A percentile compares a stretch with the other conserved stretches of the same genome.
These are phyloP conservation scores for Canis aureus DNA, from an alignment of 2,113 vertebrate species.

Conservation along the genomic window DNA sequence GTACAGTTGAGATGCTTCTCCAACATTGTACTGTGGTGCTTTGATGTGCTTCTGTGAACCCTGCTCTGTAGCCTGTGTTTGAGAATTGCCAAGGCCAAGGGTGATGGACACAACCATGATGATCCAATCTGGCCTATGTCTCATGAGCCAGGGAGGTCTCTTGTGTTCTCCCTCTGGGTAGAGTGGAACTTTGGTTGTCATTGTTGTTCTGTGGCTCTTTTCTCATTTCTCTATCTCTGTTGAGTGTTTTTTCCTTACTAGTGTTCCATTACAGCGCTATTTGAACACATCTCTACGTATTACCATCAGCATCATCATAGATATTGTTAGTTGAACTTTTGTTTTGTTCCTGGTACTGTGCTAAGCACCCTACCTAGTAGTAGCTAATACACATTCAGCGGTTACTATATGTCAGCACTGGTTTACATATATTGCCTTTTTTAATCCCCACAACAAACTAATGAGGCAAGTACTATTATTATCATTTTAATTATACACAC, in stretches of 20 bases:
- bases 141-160: background rate
- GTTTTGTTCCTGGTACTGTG: background rate
- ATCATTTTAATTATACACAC: background rate
- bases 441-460: background rate
- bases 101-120: fast-evolving
- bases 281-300: background rate
- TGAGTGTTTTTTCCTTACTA: background rate
- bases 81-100: background rate
- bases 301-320: background rate
- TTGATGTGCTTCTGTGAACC: background rate
- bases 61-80: background rate
- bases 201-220: background rate
- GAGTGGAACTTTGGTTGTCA: background rate
- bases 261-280: background rate
- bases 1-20: background rate
- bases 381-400: background rate
- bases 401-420: background rate
- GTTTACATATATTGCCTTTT: background rate
- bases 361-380: background rate
- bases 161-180: background rate
- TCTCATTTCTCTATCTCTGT: background rate
- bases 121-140: background rate
- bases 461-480: background rate
- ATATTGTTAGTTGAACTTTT: background rate
- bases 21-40: background rate